phyloP scores from a whole-genome alignment of 2,113 vertebrate species.

The Andinoacara biseriatus region DNA sequence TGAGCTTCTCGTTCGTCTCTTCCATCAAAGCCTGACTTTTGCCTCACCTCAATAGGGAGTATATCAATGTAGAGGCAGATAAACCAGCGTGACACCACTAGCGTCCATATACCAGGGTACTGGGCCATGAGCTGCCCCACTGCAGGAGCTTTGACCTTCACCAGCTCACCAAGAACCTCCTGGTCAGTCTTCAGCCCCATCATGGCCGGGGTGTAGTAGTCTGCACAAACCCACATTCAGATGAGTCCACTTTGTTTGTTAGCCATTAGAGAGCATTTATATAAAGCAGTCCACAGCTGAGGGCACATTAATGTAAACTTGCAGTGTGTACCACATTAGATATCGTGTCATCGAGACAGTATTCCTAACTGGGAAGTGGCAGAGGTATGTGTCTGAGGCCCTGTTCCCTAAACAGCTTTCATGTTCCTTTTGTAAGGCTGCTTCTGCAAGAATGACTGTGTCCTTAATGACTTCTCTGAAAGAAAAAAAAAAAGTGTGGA shows the following conservation, averaged over 20 bases:
- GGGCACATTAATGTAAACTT: not conserved
- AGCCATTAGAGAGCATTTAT: not conserved
- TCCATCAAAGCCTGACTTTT: not conserved
- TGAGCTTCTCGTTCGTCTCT: not conserved
- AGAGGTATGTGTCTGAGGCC: too few species aligned
- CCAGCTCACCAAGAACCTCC: slow-evolving; percentile 92
- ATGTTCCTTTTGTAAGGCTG: too few species aligned
- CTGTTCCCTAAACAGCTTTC: too few species aligned
- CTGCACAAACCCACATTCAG: slow-evolving; percentile 65
- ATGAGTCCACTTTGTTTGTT: not conserved
- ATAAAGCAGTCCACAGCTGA: not conserved
- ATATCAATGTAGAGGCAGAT: slow-evolving; percentile 95
- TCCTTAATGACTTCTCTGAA: not conserved
- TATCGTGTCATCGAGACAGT: too few species aligned
- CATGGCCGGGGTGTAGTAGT: slow-evolving; percentile 92
- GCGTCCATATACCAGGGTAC: slow-evolving; percentile 88
- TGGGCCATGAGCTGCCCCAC: slow-evolving; percentile 88
- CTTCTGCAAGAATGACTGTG: too few species aligned
- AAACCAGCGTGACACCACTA: slow-evolving; percentile 95
- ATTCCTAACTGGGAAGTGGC: too few species aligned
- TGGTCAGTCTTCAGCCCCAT: slow-evolving; percentile 92
- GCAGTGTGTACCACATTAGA: too few species aligned
- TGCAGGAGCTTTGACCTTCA: slow-evolving; percentile 88
- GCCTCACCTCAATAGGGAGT: slow-evolving; percentile 91
- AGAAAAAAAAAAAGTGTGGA: not conserved